phyloP scores from a whole-genome alignment of 2,113 vertebrate species.

The Campylorhamphus procurvoides region DNA sequence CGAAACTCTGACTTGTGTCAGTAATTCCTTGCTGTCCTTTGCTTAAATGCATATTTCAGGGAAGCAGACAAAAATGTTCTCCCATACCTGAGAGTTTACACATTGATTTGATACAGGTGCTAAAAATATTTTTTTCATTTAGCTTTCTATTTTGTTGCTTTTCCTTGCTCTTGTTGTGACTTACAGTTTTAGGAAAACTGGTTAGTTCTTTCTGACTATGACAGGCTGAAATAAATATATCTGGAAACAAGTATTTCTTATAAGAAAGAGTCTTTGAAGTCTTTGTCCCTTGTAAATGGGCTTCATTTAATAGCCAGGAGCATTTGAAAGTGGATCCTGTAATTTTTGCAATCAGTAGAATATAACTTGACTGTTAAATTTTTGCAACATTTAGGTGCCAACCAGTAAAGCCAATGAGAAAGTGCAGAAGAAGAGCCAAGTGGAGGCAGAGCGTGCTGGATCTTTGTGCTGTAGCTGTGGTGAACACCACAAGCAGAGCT shows the following conservation, averaged over 20 bases:
- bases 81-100: neutral
- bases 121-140: neutral
- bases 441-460: rapidly evolving
- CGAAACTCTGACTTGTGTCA: neutral
- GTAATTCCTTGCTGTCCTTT: neutral
- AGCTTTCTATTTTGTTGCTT: neutral
- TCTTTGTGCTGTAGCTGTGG: neutral
- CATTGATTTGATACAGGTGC: neutral
- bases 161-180: neutral
- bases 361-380: neutral
- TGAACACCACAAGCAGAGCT: neutral
- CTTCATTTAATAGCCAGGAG: neutral
- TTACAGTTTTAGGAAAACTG: neutral
- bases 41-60: neutral
- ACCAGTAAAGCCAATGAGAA: neutral
- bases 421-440: neutral
- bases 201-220: neutral
- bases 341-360: neutral
- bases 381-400: neutral
- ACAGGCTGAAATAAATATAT: neutral
- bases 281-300: neutral
- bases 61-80: neutral
- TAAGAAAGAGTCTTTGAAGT: neutral
- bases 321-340: neutral
- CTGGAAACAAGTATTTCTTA: neutral